phyloP scores from a whole-genome alignment of 2,797 vertebrate genomes.

The Sebastes variabilis region DNA sequence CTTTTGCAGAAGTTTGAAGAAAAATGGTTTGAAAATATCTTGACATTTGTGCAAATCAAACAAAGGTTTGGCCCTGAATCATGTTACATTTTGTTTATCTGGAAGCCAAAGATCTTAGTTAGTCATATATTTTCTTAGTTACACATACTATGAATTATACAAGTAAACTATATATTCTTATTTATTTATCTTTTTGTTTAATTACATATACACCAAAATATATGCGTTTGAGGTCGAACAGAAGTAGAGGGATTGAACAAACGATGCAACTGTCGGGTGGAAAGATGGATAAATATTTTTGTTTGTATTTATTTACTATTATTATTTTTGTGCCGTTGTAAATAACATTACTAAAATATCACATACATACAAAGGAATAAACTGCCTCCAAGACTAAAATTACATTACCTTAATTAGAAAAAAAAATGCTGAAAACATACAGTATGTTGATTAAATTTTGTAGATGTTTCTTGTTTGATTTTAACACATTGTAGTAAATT shows the following conservation, averaged over 20 bases:
- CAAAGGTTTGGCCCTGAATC: neutral
- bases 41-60: neutral
- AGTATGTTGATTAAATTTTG: neutral
- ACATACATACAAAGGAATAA: neutral
- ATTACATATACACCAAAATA: neutral
- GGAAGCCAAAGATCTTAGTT: too few species aligned
- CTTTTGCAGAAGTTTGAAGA: neutral
- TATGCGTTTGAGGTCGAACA: neutral
- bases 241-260: neutral
- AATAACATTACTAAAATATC: neutral
- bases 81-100: neutral
- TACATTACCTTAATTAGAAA: neutral
- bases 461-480: neutral
- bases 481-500: neutral
- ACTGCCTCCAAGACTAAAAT: neutral
- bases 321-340: neutral
- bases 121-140: too few species aligned
- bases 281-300: neutral
- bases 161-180: neutral
- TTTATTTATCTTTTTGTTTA: neutral
- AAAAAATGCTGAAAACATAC: neutral
- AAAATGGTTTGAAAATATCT: neutral
- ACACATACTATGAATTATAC: too few species aligned
- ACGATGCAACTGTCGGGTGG: neutral
- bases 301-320: neutral